A percentile compares a stretch with the other conserved stretches of the same genome.
These are phyloP conservation scores for Lasioglossum calceatum DNA, from an alignment of 2,888 invertebrate species.

Conservation along the genomic window DNA sequence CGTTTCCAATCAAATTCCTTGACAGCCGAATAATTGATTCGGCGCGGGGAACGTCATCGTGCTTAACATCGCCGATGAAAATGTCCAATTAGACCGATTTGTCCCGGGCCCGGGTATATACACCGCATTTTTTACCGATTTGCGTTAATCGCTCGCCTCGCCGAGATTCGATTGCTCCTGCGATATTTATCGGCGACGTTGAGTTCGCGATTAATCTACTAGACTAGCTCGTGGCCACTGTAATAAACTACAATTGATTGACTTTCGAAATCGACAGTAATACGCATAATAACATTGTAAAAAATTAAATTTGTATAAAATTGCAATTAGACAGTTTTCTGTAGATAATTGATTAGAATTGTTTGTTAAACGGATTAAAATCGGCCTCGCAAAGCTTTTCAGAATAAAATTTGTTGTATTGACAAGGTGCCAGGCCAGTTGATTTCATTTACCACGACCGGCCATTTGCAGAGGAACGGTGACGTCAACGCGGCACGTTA, in stretches of 20 bases:
- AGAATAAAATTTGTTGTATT: not conserved
- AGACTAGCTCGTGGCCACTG: not conserved
- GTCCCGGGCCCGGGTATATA: not conserved
- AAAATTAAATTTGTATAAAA: not conserved
- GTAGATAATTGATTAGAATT: not conserved
- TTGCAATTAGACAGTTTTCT: not conserved
- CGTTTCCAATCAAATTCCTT: conserved; percentile 12
- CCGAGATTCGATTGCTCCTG: not conserved
- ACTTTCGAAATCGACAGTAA: not conserved
- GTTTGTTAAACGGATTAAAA: not conserved
- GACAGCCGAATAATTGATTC: conserved; percentile 33
- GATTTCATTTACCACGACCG: not conserved
- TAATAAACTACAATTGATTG: not conserved
- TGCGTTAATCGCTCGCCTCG: not conserved
- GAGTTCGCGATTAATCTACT: not conserved
- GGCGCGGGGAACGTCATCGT: conserved; percentile 14
- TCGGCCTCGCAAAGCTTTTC: not conserved
- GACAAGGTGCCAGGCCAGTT: not conserved
- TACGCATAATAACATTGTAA: not conserved
- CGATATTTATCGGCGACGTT: not conserved
- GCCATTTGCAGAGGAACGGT: conserved; percentile 5
- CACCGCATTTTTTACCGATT: not conserved
- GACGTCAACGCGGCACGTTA: conserved; percentile 10
- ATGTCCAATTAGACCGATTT: conserved; percentile 17
- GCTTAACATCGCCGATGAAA: conserved; percentile 27